Evolutionary conservation across 92 coral and sea anemone species (phyloP).

Genomic region (Porites divaricata): DNA sequence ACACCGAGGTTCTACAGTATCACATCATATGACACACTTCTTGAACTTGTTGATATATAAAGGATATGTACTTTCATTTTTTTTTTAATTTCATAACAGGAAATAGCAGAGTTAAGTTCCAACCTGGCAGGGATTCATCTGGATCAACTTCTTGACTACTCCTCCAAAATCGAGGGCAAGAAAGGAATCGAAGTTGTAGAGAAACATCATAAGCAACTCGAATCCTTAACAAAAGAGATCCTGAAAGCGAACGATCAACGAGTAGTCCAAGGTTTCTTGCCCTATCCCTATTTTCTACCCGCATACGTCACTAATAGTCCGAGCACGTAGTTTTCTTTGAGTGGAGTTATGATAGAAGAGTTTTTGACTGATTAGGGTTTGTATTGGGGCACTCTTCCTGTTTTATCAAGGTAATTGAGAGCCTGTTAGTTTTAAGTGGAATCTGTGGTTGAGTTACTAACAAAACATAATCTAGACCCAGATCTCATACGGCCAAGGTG

Average conservation of each 20-base stretch:
- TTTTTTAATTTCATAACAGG: constrained; percentile 56
- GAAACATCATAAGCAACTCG: constrained; percentile 68
- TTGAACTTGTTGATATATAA: too few relatives aligned
- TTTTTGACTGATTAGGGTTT: neutral
- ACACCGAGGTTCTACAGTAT: too few relatives aligned
- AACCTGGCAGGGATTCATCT: constrained; percentile 91
- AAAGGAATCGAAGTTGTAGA: constrained; percentile 70
- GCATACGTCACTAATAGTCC: constrained; percentile 87
- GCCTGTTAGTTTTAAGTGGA: too few relatives aligned
- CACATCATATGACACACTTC: too few relatives aligned
- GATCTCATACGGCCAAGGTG: too few relatives aligned
- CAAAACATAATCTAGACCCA: too few relatives aligned
- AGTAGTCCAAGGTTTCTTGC: constrained; percentile 74
- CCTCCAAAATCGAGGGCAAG: constrained; percentile 73
- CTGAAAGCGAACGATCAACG: constrained; percentile 79
- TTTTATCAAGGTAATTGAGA: too few relatives aligned
- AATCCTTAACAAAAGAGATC: constrained; percentile 57
- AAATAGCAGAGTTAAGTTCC: constrained; percentile 89
- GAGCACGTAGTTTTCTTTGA: constrained; percentile 60
- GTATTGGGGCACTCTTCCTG: neutral
- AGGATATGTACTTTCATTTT: neutral
- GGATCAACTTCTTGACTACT: constrained; percentile 93
- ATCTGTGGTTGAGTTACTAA: too few relatives aligned
- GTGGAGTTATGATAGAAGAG: too few relatives aligned
- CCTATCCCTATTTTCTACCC: constrained; percentile 92